phyloP scores from a whole-genome alignment of 2,888 invertebrate species.

The Pristionchus mayeri region DNA sequence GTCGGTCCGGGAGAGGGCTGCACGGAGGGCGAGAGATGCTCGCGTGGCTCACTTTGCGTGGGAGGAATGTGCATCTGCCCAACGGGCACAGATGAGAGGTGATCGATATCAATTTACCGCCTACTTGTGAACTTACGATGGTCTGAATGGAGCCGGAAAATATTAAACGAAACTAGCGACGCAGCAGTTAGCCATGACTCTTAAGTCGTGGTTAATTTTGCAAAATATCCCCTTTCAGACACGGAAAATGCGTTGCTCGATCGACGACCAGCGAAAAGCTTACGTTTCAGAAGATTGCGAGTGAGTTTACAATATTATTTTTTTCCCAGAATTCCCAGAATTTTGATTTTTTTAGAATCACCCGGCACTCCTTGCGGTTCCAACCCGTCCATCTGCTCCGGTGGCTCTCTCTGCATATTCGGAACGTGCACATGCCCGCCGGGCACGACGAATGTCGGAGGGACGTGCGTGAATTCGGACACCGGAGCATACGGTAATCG shows the following conservation, averaged over 20 bases:
- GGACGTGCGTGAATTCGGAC: conserved; percentile 31
- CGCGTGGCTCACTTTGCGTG: conserved; percentile 42
- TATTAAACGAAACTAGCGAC: too few species aligned
- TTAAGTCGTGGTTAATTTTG: neutral
- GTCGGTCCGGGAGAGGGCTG: conserved; percentile 36
- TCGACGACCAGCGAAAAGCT: neutral
- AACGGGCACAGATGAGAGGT: neutral
- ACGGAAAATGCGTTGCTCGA: neutral
- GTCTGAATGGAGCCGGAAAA: too few species aligned
- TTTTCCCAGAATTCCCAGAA: neutral
- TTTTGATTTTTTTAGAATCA: neutral
- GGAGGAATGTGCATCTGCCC: conserved; percentile 30
- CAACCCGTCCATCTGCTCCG: conserved; percentile 56
- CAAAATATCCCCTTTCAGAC: neutral
- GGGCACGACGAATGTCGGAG: conserved; percentile 49
- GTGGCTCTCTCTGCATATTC: conserved; percentile 57
- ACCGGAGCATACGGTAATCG: neutral
- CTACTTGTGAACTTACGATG: too few species aligned
- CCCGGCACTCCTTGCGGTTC: conserved; percentile 47
- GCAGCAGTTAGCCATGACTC: too few species aligned
- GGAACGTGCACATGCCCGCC: conserved; percentile 58
- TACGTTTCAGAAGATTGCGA: conserved; percentile 47
- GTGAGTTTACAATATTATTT: neutral
- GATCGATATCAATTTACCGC: too few species aligned
- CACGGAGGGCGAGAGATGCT: conserved; percentile 36